Evolutionary conservation across 2,888 invertebrate genomes (phyloP).

Genomic region (Cyclophora punctaria): DNA sequence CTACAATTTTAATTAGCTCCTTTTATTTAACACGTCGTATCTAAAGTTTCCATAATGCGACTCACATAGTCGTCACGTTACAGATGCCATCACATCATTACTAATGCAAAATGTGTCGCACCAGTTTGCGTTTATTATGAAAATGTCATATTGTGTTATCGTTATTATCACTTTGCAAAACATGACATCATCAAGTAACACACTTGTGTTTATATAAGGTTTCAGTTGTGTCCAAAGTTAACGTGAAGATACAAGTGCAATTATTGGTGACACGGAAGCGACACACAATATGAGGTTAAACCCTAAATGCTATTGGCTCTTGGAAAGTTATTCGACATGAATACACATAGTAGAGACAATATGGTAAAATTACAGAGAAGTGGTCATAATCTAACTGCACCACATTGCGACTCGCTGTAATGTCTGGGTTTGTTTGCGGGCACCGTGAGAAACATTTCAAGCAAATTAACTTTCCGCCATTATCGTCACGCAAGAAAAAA

Average conservation of each 20-base stretch:
- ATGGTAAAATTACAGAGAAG: constrained; percentile 20
- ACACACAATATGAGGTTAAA: too few relatives aligned
- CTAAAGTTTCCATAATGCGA: constrained; percentile 5
- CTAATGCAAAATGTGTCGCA: constrained; percentile 2
- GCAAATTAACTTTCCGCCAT: constrained; percentile 58
- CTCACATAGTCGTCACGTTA: constrained; percentile 6
- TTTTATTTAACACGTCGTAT: constrained; percentile 12
- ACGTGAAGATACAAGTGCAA: too few relatives aligned
- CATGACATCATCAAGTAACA: constrained; percentile 22
- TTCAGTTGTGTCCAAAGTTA: neutral
- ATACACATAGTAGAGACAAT: constrained; percentile 4
- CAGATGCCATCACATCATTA: constrained; percentile 7
- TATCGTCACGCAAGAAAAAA: constrained; percentile 58
- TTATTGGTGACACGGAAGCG: too few relatives aligned
- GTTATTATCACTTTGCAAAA: constrained; percentile 17
- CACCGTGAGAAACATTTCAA: constrained; percentile 63
- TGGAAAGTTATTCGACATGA: constrained; percentile 7
- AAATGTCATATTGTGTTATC: constrained; percentile 14
- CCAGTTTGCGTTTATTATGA: constrained; percentile 8
- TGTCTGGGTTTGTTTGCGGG: constrained; percentile 35
- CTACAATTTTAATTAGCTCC: constrained; percentile 32
- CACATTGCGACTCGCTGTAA: constrained; percentile 29
- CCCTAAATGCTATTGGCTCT: constrained; percentile 4
- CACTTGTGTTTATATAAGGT: neutral
- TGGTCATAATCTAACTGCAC: constrained; percentile 13